phyloP scores from a whole-genome alignment of 2,888 invertebrate genomes.

The Strigamia maritima region DNA sequence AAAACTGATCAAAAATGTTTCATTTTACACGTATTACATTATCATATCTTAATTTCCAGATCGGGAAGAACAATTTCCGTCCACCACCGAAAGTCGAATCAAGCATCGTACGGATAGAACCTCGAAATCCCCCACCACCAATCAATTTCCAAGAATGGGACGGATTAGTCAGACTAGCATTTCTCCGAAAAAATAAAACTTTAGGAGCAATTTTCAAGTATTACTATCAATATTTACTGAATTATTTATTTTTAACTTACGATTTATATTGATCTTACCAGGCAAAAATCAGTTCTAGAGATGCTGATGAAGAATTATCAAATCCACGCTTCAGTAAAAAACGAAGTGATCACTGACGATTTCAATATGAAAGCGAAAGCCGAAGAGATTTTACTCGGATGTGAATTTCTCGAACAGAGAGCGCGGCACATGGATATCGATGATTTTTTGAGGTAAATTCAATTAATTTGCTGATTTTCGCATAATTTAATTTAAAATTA shows the following conservation, averaged over 20 bases:
- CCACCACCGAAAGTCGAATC: constrained; percentile 99
- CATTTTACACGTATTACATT: no score
- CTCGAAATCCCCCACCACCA: constrained; percentile 92
- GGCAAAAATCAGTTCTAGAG: constrained; percentile 75
- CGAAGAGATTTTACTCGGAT: constrained; percentile 66
- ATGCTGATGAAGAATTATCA: constrained; percentile 87
- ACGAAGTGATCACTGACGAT: constrained; percentile 71
- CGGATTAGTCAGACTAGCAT: constrained; percentile 74
- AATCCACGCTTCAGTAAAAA: constrained; percentile 79
- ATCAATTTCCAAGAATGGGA: constrained; percentile 94
- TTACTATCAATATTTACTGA: neutral
- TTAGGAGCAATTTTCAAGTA: constrained; percentile 40
- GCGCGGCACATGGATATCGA: constrained; percentile 94
- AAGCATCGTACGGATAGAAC: constrained; percentile 94
- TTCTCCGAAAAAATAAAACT: constrained; percentile 41
- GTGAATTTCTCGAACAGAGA: constrained; percentile 70
- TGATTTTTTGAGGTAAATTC: constrained; percentile 64
- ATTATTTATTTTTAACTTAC: neutral
- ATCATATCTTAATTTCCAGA: constrained; percentile 56
- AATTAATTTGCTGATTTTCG: neutral
- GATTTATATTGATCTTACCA: constrained; percentile 49
- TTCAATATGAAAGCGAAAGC: constrained; percentile 81
- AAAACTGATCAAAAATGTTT: no score
- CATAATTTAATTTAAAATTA: neutral
- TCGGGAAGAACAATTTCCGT: constrained; percentile 96